Base-by-base conservation (phyloP, 2,888 invertebrate species). In the Augochlorella aurata region DNA sequence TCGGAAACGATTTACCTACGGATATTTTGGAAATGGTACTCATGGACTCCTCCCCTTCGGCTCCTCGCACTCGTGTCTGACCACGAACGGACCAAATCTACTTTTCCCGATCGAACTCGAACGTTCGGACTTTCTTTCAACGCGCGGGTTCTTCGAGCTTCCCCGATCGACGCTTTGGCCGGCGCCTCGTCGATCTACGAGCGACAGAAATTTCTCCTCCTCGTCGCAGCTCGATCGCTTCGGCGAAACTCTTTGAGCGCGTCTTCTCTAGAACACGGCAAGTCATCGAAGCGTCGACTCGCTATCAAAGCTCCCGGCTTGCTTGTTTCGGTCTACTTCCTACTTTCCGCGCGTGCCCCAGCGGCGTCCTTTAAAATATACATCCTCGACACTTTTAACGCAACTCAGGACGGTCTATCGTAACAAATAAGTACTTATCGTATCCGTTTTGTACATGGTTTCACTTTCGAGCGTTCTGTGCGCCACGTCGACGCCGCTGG, bases 1-100 rank as follows among this genome's bases (percentile, higher is more conserved):
- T 83, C 85, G 82, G 86, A 74, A 86, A 89, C 86, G 70, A 76
- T 70, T 77, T 83, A 85, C 61, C 82, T 88, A 85, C 79, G 67
- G 47, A 77, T 80, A 84, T 8, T 70, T 67, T 63, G 79, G 77
- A 61, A 77, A 77, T 77, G 61, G 21, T 74, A 77, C 10, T 74
- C 45, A 63, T 65, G 67, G 58, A 74, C 61, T 68, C 73, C 63
- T 61, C 44, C 54, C 16, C 63, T 79, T 83, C 79, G 61, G 74
- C 83, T 72, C 83, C 79, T 83, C 61, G 79, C 83, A 83, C 83
- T 52, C 83, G 70, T 21, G 74, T 67, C 50, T 5, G 45, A 47
- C 18, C 74, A 38, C 29, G 8, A 9, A 29, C 54, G 38, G 69
- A 14, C 18, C 54, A 49, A 49, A 29, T 70, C 66, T 61, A 74